Conservation (phyloP, 2,113 vertebrate species). For the Albula goreensis region DNA sequence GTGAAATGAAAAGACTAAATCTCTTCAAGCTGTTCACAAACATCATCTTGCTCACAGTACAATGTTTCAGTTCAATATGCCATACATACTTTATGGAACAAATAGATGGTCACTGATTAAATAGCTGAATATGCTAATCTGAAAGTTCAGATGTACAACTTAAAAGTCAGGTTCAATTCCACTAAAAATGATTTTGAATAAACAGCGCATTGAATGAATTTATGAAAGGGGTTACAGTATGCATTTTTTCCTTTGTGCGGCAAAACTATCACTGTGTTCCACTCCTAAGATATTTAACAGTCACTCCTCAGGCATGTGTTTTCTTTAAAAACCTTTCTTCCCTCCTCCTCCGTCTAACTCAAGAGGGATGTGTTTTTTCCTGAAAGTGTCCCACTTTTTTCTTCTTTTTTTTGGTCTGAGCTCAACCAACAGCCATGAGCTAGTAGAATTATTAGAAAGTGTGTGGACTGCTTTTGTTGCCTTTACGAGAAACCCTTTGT, state of each 20-base stretch:
- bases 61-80: neutral
- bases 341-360: neutral
- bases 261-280: constrained; percentile 16
- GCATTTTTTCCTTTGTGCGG: neutral
- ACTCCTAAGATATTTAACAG: constrained; percentile 19
- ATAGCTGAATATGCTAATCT: neutral
- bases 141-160: neutral
- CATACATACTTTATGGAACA: neutral
- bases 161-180: neutral
- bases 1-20: neutral
- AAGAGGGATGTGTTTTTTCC: constrained; percentile 35
- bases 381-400: constrained; percentile 32
- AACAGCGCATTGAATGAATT: neutral
- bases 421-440: constrained; percentile 40
- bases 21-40: no score
- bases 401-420: constrained; percentile 30
- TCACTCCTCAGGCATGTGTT: constrained; percentile 20
- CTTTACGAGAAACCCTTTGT: neutral
- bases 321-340: constrained; percentile 16
- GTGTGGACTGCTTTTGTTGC: neutral
- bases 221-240: neutral
- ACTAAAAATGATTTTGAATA: neutral
- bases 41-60: neutral
- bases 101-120: neutral
- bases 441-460: constrained; percentile 2